Evolutionary conservation across 2,888 invertebrate species (phyloP).

Genomic region (Nebria brevicollis): DNA sequence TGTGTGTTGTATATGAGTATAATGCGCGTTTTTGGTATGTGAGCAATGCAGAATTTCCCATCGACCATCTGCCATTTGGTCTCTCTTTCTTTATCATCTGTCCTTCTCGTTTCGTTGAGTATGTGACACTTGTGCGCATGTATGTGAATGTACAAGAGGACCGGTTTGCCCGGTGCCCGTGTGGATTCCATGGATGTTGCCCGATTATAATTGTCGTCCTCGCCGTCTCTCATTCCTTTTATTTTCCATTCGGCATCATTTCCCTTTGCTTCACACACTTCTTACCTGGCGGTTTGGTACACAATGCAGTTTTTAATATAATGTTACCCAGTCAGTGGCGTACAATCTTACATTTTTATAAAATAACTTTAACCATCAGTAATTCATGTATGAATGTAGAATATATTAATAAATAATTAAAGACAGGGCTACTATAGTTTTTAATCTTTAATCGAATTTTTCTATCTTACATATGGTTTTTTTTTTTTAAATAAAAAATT

Average conservation of each 20-base stretch:
- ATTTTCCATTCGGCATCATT: not conserved
- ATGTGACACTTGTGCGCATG: constrained; percentile 1
- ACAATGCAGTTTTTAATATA: not conserved
- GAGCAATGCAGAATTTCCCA: not conserved
- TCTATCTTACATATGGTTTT: no score
- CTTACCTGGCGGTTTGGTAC: not conserved
- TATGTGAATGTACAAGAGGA: not conserved
- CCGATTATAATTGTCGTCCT: not conserved
- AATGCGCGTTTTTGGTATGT: not conserved
- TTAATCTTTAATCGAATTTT: no score
- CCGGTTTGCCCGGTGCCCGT: not conserved
- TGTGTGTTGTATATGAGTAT: no score
- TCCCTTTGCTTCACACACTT: not conserved
- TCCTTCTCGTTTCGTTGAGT: not conserved
- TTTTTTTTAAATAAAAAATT: no score
- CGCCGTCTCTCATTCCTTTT: not conserved
- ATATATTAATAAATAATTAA: no score
- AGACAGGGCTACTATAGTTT: no score
- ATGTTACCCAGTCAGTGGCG: not conserved
- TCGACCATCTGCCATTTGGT: not conserved
- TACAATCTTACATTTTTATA: not conserved
- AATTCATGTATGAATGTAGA: no score
- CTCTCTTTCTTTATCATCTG: not conserved
- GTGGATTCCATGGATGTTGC: not conserved
- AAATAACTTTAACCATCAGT: not conserved